Evolutionary conservation across 2,113 vertebrate genomes (phyloP).

Genomic region (Poicephalus meyeri): DNA sequence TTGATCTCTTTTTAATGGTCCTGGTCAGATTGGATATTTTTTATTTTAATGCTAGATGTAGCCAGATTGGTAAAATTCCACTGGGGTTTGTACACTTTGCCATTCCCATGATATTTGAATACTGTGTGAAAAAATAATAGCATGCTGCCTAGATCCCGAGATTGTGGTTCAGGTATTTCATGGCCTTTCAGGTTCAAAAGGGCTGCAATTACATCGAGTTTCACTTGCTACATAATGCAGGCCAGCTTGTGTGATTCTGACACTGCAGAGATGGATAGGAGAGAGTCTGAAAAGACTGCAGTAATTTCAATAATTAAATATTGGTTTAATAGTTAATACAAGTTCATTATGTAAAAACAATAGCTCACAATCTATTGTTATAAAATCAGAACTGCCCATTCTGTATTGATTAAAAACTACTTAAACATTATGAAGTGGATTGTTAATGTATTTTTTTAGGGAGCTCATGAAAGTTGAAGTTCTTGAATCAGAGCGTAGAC

Average conservation of each 20-base stretch:
- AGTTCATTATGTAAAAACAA: background rate
- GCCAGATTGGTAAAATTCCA: background rate
- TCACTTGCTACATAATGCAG: background rate
- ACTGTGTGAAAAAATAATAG: background rate
- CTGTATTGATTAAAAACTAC: background rate
- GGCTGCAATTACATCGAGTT: background rate
- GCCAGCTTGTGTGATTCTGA: background rate
- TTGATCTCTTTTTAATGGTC: background rate
- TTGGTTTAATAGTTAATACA: background rate
- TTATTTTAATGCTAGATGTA: background rate
- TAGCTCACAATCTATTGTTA: background rate
- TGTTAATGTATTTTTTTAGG: background rate
- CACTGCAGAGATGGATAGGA: background rate
- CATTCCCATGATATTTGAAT: background rate
- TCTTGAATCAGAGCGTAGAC: background rate
- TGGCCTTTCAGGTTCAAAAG: conserved; percentile 19
- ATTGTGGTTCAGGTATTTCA: background rate
- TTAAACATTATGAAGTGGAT: background rate
- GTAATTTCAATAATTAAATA: background rate
- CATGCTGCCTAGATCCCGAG: background rate
- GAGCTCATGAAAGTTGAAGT: background rate
- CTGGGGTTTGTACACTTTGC: background rate
- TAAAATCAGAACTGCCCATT: background rate
- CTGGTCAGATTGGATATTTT: background rate
- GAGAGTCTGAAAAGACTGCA: background rate